These are phyloP conservation scores for Nezara viridula DNA, from an alignment of 2,888 invertebrate genomes.

Conservation along the genomic window DNA sequence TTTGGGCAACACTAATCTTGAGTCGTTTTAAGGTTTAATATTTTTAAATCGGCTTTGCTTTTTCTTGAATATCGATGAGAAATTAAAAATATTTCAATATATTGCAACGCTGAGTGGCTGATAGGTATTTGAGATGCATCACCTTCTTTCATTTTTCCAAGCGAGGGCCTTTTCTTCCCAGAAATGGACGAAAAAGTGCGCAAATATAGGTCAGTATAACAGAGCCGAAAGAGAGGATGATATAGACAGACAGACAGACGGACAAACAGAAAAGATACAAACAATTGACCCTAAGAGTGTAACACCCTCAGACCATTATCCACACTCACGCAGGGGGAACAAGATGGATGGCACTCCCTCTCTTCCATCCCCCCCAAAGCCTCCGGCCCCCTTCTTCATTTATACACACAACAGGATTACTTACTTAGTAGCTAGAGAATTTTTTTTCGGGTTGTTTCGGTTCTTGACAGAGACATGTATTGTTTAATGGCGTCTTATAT, in stretches of 20 bases:
- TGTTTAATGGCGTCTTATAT: neutral
- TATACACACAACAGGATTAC: slow-evolving; percentile 43
- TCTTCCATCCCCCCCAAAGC: neutral
- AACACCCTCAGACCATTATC: slow-evolving; percentile 20
- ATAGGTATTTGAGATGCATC: too few species aligned
- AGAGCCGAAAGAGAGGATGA: neutral
- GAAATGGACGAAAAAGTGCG: neutral
- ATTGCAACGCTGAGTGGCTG: too few species aligned
- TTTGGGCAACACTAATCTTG: too few species aligned
- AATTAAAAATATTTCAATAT: too few species aligned
- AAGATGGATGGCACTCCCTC: neutral
- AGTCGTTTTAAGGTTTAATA: too few species aligned
- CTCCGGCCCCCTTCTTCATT: neutral
- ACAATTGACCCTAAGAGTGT: slow-evolving; percentile 42
- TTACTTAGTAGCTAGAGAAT: neutral
- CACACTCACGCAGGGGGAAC: slow-evolving; percentile 27
- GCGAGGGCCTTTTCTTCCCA: neutral
- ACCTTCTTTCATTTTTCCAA: too few species aligned
- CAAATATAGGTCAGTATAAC: neutral
- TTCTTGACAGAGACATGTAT: neutral
- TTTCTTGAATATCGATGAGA: too few species aligned
- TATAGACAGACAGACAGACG: slow-evolving; percentile 30
- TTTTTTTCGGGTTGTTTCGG: neutral
- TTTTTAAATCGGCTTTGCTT: too few species aligned
- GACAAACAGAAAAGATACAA: slow-evolving; percentile 30